Conservation (phyloP, 92 coral and sea anemone species). For the Muricea muricata region DNA sequence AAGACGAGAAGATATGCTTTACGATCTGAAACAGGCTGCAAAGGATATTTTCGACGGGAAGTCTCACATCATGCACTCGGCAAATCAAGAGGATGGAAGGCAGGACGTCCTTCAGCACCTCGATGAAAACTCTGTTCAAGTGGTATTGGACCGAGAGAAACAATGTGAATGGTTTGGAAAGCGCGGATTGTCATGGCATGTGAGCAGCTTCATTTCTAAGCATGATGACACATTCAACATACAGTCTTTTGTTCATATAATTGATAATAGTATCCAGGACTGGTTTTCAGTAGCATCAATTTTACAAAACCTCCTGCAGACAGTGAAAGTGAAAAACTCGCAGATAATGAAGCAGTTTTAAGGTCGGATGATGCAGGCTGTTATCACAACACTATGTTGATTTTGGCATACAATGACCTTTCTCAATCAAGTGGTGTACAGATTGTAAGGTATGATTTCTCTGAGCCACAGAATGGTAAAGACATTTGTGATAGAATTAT, state of each 20-base stretch:
- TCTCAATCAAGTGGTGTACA: conserved; percentile 47
- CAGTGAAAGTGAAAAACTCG: conserved; percentile 16
- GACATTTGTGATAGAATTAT: conserved; percentile 48
- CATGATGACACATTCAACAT: conserved; percentile 13
- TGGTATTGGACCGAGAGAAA: conserved; percentile 61
- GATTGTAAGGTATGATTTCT: conserved; percentile 55
- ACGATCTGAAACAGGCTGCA: conserved; percentile 43
- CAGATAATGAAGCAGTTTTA: conserved; percentile 45
- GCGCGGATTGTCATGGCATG: conserved; percentile 67
- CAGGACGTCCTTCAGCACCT: conserved; percentile 24
- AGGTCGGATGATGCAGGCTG: conserved; percentile 70
- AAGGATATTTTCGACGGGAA: conserved; percentile 51
- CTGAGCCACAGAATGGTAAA: conserved; percentile 54
- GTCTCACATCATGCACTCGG: conserved; percentile 56
- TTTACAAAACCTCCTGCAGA: conserved; percentile 12
- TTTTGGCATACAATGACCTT: conserved; percentile 47
- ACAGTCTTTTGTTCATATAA: conserved; percentile 26
- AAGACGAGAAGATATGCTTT: conserved; percentile 52
- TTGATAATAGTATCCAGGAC: conserved; percentile 37
- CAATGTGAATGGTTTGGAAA: conserved; percentile 62
- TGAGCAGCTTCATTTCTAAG: conserved; percentile 48
- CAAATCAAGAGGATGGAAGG: conserved; percentile 58
- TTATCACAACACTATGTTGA: conserved; percentile 51
- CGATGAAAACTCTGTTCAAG: conserved; percentile 19
- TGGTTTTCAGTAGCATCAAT: conserved; percentile 27